Percentiles rank a stretch among this genome's conserved stretches.
Conservation (phyloP, 2,113 vertebrate genomes). For the Colius striatus region DNA sequence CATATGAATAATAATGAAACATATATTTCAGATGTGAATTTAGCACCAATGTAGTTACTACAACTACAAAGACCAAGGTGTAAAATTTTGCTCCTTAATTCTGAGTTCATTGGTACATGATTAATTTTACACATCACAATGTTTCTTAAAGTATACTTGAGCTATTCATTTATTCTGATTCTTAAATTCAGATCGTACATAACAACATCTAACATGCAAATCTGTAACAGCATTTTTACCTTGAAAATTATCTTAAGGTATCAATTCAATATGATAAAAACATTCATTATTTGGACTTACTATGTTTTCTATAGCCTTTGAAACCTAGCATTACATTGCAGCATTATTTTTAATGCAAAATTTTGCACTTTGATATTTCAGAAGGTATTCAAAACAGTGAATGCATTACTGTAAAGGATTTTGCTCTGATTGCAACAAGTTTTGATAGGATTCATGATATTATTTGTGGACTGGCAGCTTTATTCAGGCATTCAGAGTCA, state of each 20-base stretch:
- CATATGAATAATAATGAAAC: neutral
- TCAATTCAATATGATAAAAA: neutral
- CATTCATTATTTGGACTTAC: neutral
- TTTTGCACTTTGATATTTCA: neutral
- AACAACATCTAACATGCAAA: neutral
- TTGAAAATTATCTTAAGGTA: neutral
- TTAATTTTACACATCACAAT: neutral
- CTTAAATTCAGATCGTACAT: neutral
- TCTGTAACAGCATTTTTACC: neutral
- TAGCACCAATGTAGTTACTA: neutral
- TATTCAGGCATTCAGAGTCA: neutral
- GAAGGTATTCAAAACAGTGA: neutral
- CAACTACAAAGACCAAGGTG: neutral
- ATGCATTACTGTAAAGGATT: neutral
- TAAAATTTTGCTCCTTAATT: neutral
- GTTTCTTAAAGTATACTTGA: neutral
- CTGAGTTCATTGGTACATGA: neutral
- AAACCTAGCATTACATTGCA: neutral
- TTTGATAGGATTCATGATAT: neutral
- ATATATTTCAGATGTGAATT: neutral
- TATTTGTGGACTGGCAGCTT: neutral
- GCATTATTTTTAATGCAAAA: neutral
- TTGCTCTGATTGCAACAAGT: neutral
- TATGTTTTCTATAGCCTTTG: neutral
- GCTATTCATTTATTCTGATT: neutral